phyloP scores from a whole-genome alignment of 2,113 vertebrate species.

The Elachura formosa region DNA sequence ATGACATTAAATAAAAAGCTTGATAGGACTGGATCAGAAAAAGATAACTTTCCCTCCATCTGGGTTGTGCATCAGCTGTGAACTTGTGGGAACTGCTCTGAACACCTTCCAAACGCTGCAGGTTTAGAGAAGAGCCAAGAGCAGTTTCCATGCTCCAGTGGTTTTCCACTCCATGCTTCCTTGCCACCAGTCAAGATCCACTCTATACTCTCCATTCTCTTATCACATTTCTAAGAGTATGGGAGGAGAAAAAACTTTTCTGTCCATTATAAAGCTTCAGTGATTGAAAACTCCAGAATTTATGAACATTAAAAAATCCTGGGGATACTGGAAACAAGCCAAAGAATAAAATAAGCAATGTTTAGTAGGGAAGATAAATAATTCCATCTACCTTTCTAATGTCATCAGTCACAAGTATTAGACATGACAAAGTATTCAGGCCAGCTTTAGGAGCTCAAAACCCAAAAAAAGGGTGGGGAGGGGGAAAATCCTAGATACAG shows the following conservation, averaged over 20 bases:
- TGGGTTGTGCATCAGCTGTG: neutral
- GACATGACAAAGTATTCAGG: neutral
- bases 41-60: neutral
- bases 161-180: neutral
- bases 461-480: neutral
- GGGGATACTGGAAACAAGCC: neutral
- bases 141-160: neutral
- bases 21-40: neutral
- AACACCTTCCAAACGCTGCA: neutral
- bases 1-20: neutral
- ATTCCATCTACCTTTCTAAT: neutral
- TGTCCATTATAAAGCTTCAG: neutral
- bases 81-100: neutral
- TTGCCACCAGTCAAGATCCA: neutral
- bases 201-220: neutral
- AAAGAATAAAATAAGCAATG: neutral
- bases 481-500: neutral
- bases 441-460: neutral
- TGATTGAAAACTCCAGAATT: neutral
- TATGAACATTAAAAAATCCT: neutral
- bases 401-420: neutral
- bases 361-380: neutral
- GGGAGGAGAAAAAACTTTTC: neutral
- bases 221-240: fast-evolving
- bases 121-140: neutral